phyloP scores from a whole-genome alignment of 30 jellyfish, hydroid and myxozoan species.

The Aurelia sp. region DNA sequence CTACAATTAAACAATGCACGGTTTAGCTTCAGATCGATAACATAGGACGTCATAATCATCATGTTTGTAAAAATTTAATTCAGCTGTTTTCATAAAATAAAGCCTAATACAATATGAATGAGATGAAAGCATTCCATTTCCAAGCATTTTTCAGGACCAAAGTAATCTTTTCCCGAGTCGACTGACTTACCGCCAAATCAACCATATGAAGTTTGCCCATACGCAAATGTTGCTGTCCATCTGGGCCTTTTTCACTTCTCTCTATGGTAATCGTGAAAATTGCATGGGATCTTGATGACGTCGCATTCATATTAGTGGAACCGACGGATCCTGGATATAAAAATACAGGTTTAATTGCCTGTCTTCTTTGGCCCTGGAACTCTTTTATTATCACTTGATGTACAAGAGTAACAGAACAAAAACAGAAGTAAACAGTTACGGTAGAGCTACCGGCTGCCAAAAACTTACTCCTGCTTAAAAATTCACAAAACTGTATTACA shows the following conservation, averaged over 20 bases:
- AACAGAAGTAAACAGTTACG: too few relatives aligned
- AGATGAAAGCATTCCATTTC: background rate
- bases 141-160: background rate
- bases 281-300: conserved; percentile 97
- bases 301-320: conserved; percentile 97
- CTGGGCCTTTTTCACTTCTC: conserved; percentile 95
- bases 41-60: too few relatives aligned
- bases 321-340: conserved; percentile 87
- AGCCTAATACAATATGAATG: too few relatives aligned
- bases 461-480: too few relatives aligned
- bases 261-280: conserved; percentile 93
- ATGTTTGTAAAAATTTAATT: too few relatives aligned
- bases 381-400: too few relatives aligned
- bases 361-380: background rate
- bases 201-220: conserved; percentile 99
- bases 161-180: background rate
- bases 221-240: conserved; percentile 95
- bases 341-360: background rate
- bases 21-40: too few relatives aligned
- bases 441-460: too few relatives aligned
- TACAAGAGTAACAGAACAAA: too few relatives aligned
- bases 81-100: too few relatives aligned
- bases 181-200: conserved; percentile 88
- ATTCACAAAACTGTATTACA: too few relatives aligned
- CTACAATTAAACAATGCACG: too few relatives aligned